These are phyloP conservation scores for Scomberomorus guttatus DNA, from an alignment of 2,797 vertebrate species.

Conservation along the genomic window DNA sequence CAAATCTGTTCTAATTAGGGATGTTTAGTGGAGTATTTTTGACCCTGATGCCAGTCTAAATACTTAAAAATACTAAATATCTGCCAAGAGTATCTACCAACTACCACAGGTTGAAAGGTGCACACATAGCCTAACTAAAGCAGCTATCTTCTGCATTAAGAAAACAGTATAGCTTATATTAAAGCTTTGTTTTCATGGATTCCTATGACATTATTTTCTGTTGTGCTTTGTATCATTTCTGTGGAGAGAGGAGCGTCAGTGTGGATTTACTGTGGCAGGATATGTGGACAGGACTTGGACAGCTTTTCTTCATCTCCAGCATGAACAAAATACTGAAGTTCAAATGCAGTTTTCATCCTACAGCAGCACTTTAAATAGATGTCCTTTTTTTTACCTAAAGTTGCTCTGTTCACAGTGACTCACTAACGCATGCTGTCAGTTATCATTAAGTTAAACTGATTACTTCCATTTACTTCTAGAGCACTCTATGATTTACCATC, in stretches of 20 bases:
- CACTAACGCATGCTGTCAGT: conserved; percentile 10
- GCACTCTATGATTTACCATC: conserved; percentile 15
- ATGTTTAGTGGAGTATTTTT: neutral
- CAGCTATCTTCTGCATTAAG: no score
- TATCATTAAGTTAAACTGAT: conserved; percentile 32
- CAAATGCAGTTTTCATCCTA: conserved; percentile 8
- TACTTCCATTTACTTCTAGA: conserved; percentile 1
- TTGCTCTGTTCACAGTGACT: neutral
- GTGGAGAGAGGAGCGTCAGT: neutral
- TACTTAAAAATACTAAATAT: neutral
- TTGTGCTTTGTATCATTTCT: neutral
- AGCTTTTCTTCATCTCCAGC: neutral
- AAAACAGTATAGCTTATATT: neutral
- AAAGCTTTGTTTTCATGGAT: neutral
- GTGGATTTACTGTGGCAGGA: neutral
- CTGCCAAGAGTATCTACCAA: neutral
- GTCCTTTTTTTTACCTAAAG: neutral
- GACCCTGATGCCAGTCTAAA: neutral
- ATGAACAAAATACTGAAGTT: conserved; percentile 1
- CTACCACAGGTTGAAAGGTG: no score
- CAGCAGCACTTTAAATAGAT: conserved; percentile 15
- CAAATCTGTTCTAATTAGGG: neutral
- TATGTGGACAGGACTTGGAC: neutral
- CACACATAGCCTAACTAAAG: no score
- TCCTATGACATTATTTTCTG: neutral